Conservation (phyloP, 2,113 vertebrate genomes). For the human region GRCh38 chr20:13209001-13209500, state of each 20-base stretch:
- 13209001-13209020: not conserved
- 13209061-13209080: not conserved
- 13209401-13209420: not conserved
- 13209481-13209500: not conserved
- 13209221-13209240: not conserved
- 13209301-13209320: not conserved
- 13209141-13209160: not conserved
- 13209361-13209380: not conserved
- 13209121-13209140: not conserved
- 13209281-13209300: slow-evolving; percentile 1
- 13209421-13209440: not conserved
- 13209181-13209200: not conserved
- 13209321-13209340: not conserved
- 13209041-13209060: not conserved
- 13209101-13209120: not conserved
- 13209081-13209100: not conserved
- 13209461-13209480: not conserved
- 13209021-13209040: not conserved
- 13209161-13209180: not conserved
- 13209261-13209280: not conserved
- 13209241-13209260: not conserved
- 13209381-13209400: not conserved
- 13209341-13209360: not conserved
- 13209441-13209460: not conserved
- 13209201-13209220: not conserved